A percentile compares a stretch with the other conserved stretches of the same genome.
phyloP scores from a whole-genome alignment of 2,797 vertebrate genomes.

The Anableps anableps region DNA sequence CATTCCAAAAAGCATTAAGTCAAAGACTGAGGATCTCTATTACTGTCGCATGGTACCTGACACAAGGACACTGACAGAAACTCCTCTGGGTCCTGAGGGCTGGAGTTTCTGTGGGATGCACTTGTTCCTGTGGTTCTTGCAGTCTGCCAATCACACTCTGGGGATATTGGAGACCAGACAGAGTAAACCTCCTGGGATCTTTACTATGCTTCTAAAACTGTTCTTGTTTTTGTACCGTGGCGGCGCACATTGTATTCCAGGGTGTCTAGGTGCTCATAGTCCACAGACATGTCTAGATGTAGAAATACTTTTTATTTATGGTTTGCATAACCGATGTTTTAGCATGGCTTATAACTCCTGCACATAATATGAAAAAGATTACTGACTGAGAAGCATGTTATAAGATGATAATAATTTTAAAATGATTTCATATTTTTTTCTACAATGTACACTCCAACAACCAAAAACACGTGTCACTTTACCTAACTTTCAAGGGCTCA shows the following conservation, averaged over 20 bases:
- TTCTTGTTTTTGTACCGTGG: neutral
- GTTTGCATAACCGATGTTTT: neutral
- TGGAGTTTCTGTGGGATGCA: neutral
- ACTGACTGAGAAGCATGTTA: neutral
- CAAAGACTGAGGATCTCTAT: too few relatives aligned
- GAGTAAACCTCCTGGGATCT: neutral
- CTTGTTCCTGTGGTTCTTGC: neutral
- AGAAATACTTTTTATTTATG: neutral
- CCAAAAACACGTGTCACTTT: neutral
- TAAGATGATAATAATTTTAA: neutral
- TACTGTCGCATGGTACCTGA: neutral
- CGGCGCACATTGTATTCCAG: neutral
- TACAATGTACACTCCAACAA: neutral
- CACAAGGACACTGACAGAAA: slow-evolving; percentile 5
- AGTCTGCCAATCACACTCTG: slow-evolving; percentile 2
- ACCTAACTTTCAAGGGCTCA: neutral
- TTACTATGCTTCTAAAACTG: neutral
- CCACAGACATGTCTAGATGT: neutral
- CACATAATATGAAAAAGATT: neutral
- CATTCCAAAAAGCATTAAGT: neutral
- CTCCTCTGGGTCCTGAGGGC: neutral
- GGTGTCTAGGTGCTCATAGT: neutral
- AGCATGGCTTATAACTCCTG: neutral
- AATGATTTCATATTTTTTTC: neutral
- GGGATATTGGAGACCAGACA: neutral